Evolutionary conservation across 1,140 invertebrate species (phyloP).

Genomic region (Camponotus vicinus): DNA sequence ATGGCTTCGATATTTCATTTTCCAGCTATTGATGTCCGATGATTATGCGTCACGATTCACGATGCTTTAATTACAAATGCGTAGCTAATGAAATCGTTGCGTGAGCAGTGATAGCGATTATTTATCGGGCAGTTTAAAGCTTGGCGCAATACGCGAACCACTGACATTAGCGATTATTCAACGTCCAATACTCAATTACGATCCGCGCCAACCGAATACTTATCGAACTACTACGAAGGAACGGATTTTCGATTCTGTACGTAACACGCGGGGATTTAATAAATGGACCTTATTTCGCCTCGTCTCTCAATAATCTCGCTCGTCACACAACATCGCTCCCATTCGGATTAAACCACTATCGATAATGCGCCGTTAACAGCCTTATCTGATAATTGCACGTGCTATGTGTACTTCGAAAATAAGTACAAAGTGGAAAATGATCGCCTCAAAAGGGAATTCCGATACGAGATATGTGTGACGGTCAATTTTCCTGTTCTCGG

Average conservation of each 20-base stretch:
- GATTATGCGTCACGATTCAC: neutral
- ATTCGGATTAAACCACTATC: constrained; percentile 24
- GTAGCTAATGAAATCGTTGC: constrained; percentile 32
- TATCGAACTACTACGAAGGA: neutral
- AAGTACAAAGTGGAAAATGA: constrained; percentile 55
- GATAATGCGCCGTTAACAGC: constrained; percentile 49
- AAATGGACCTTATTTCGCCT: neutral
- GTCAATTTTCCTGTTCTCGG: constrained; percentile 59
- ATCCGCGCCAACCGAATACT: neutral
- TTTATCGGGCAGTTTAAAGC: constrained; percentile 38
- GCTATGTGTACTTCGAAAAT: constrained; percentile 27
- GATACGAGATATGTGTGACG: constrained; percentile 46
- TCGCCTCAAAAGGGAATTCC: constrained; percentile 47
- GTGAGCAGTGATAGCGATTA: constrained; percentile 50
- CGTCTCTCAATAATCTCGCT: neutral
- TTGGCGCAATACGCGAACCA: neutral
- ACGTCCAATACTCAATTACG: constrained; percentile 48
- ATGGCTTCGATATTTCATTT: neutral
- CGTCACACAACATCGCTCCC: constrained; percentile 12
- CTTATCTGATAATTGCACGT: constrained; percentile 53
- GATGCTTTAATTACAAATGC: neutral
- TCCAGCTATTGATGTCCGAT: constrained; percentile 1
- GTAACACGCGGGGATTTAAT: neutral
- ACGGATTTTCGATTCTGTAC: constrained; percentile 35
- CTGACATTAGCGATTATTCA: constrained; percentile 46